A percentile compares a stretch with the other conserved stretches of the same genome.
phyloP scores from a whole-genome alignment of 2,113 vertebrate genomes.

The Oxyura jamaicensis region DNA sequence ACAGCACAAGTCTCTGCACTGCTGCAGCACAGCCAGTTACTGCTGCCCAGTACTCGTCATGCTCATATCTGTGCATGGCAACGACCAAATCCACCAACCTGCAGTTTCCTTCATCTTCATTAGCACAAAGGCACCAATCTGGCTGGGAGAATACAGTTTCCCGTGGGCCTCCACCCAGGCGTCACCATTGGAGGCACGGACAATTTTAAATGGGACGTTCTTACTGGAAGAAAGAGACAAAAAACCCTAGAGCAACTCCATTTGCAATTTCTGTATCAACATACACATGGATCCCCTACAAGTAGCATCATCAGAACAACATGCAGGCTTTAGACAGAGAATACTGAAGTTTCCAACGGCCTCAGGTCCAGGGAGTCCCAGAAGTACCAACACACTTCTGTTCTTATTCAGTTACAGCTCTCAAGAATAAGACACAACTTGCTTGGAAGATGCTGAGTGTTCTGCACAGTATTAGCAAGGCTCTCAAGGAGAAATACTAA shows the following conservation, averaged over 20 bases:
- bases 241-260: neutral
- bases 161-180: slow-evolving; percentile 98
- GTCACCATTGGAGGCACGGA: slow-evolving; percentile 95
- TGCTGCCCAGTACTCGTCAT: neutral
- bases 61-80: fast-evolving
- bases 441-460: neutral
- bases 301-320: neutral
- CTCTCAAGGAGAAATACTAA: neutral
- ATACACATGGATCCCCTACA: neutral
- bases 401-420: neutral
- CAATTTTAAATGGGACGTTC: slow-evolving; percentile 96
- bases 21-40: neutral
- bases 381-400: neutral
- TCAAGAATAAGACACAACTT: neutral
- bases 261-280: neutral
- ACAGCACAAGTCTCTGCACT: fast-evolving
- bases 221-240: slow-evolving; percentile 79
- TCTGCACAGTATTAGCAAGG: neutral
- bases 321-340: neutral
- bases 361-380: neutral
- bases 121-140: slow-evolving; percentile 93
- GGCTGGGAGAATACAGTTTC: slow-evolving; percentile 97
- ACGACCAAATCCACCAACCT: slow-evolving; percentile 75
- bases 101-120: slow-evolving; percentile 99
- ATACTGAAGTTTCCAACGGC: neutral